Base-by-base conservation (phyloP, 2,113 vertebrate species). In the Esox niger region DNA sequence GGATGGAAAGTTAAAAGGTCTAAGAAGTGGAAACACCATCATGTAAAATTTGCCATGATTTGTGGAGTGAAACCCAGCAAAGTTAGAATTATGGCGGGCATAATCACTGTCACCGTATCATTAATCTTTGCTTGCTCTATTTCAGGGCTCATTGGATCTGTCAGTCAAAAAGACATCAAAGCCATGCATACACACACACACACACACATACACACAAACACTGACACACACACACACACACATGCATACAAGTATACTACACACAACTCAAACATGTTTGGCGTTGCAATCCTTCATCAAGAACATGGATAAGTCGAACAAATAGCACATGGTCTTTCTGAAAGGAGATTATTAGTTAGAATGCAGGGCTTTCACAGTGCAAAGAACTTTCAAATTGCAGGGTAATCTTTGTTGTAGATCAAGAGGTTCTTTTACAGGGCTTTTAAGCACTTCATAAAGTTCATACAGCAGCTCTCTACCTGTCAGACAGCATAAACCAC, bases 71-170 rank as follows among this genome's bases (percentile, higher is more conserved):
- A 43, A 43, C 17, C 13, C 15, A 43, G 38, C 38, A 62, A 77
- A 38, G 38, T 31, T 31, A 33, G 64, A 31, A 77, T 52, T 80
- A 43, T 43, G 38, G 38, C 13, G 38, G 38, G 38, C 13, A 43
- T 43, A 43, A 43, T 43, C 38, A 17, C 38, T 43, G 38, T 43
- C 38, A 43, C 13, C 15, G 17, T 43, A 15, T 43, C 38, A 17
- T 43, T 15, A 10, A 43, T 43, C 38, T 43, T 17, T 43, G 38
- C 38, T 43, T 43, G 15, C 38, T 43, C 38, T 43, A 43, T 43
- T 25, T 54, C 49, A 54, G 6, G 23, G 23, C 10, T 54, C 6
- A 25, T 54, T 54, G 49, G 21, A 54, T 25, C 49, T n/a, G 49
- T 54, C 49, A 54, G 23, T 54, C 55, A 64, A 33, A 64, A 23